Evolutionary conservation across 2,113 vertebrate species (phyloP), one percentile per base, ranked within the genome.

Genomic region (Vombatus ursinus): DNA sequence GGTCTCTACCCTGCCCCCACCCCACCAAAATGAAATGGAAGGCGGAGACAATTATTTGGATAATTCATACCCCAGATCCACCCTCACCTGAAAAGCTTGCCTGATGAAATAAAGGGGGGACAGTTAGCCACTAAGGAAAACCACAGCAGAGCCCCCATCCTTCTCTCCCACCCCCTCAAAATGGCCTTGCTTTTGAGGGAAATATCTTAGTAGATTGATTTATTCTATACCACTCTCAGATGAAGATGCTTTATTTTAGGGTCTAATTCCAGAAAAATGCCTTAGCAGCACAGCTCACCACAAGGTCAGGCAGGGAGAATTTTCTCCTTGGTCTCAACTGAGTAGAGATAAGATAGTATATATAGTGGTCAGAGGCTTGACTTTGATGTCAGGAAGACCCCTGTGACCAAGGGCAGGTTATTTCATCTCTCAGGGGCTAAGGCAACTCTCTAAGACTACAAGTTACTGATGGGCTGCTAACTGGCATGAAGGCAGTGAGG

Each of bases 191-290:
- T 95, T 96, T 22, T 95, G 90, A 95, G 8, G 93, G 91, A 94
- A 90, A 84, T 91, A 54, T 19, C 51, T 5, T 77, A 48, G 28
- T 31, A 50, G 49, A 77, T 50, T 89, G 19, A 3, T 91, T 68
- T 50, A 47, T 31, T 92, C 91, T 94, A 25, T 90, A 94, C 91
- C 10, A 68, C 52, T 89, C 95, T 96, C 37, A 95, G 16, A 77
- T 89, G 23, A 91, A 50, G 89, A 84, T 93, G 89, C 14, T 47
- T 97, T 93, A 93, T 93, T 93, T 96, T 94, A 97, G 92, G 91
- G 54, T 11, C 54, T 57, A 57, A 28, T 31, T 57, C 25, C 54
- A 57, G 54, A 31, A 31, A 57, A 28, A 11, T 28, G 54, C 54
- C 54, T 57, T 26, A 57, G 54, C 26, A 57, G 26, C 2, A 28